Percentiles rank a stretch among this genome's conserved stretches.
phyloP scores from a whole-genome alignment of 2,888 invertebrate genomes.

The Sesamia inferens region DNA sequence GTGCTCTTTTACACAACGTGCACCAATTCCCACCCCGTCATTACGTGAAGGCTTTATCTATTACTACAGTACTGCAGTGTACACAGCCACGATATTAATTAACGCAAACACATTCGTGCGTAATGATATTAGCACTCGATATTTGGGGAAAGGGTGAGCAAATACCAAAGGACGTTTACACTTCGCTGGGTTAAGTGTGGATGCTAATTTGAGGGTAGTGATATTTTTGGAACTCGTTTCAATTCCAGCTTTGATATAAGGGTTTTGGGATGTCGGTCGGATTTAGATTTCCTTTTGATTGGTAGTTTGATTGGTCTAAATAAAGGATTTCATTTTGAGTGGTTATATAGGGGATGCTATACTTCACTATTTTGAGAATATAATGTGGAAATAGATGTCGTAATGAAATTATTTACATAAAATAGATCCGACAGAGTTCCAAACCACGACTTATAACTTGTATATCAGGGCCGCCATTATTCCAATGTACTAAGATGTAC shows the following conservation, averaged over 20 bases:
- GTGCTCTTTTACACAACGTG: slow-evolving; percentile 38
- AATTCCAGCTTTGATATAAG: slow-evolving; percentile 33
- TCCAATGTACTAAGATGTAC: too few relatives aligned
- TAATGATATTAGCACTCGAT: slow-evolving; percentile 60
- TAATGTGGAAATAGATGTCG: too few relatives aligned
- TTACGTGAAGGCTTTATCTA: slow-evolving; percentile 60
- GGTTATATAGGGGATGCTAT: too few relatives aligned
- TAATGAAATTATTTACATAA: too few relatives aligned
- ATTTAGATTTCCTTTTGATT: slow-evolving; percentile 3
- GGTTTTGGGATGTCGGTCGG: slow-evolving; percentile 1
- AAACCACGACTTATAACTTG: too few relatives aligned
- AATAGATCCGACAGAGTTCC: too few relatives aligned
- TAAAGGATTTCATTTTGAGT: slow-evolving; percentile 1
- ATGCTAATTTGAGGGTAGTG: slow-evolving; percentile 23
- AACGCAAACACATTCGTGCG: slow-evolving; percentile 56
- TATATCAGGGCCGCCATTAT: too few relatives aligned
- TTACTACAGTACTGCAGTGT: slow-evolving; percentile 50
- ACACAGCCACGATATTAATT: slow-evolving; percentile 62
- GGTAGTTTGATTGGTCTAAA: slow-evolving; percentile 32
- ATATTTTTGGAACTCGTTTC: slow-evolving; percentile 32
- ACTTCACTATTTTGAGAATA: too few relatives aligned
- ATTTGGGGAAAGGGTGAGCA: slow-evolving; percentile 32
- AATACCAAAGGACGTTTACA: slow-evolving; percentile 25
- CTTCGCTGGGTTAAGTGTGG: slow-evolving; percentile 7
- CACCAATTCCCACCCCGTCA: slow-evolving; percentile 51